Percentiles rank a stretch among this genome's conserved stretches.
Conservation (phyloP, 1,140 invertebrate species). For the Ceratitis capitata region DNA sequence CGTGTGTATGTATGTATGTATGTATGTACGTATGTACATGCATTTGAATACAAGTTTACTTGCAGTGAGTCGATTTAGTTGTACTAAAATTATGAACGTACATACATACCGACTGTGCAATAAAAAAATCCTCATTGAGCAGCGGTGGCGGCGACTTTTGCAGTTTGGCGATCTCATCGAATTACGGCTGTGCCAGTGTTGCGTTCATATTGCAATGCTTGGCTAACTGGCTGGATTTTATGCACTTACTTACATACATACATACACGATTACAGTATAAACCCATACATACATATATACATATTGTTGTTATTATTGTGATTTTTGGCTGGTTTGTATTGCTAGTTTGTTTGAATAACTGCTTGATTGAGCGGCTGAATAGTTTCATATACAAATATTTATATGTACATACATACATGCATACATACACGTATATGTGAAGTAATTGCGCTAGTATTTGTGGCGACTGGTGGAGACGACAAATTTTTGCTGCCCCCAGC, state of each 20-base stretch:
- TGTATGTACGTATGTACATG: background rate
- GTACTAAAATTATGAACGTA: background rate
- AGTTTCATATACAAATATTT: background rate
- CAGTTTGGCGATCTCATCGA: conserved; percentile 34
- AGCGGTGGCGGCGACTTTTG: conserved; percentile 6
- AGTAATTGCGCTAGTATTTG: conserved; percentile 3
- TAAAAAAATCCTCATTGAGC: background rate
- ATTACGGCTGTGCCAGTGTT: background rate
- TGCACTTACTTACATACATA: background rate
- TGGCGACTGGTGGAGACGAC: conserved; percentile 1
- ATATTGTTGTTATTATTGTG: conserved; percentile 11
- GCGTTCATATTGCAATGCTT: conserved; percentile 33
- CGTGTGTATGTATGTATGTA: background rate
- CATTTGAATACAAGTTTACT: background rate
- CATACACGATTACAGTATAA: background rate
- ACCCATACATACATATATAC: background rate
- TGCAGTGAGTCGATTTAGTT: background rate
- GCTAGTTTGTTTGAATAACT: background rate
- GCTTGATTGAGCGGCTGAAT: conserved; percentile 19
- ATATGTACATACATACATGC: background rate
- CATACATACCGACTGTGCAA: too few relatives aligned
- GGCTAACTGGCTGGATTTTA: conserved; percentile 12
- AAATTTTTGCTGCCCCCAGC: conserved; percentile 12
- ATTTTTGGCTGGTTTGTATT: background rate
- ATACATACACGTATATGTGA: background rate